Conservation (phyloP, 1,140 invertebrate species). For the Thaumatotibia leucotreta region DNA sequence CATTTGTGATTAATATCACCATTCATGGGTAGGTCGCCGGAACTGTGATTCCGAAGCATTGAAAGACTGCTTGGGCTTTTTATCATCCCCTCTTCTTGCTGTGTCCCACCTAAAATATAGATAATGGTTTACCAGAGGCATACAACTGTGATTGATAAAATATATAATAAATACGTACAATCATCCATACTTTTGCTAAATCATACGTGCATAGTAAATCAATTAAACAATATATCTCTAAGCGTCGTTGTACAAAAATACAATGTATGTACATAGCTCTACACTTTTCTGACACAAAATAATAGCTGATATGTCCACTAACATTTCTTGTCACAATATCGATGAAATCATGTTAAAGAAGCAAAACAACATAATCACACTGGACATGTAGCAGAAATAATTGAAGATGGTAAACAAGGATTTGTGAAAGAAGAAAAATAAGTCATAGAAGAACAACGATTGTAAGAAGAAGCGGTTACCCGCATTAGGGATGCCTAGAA, state of each 20-base stretch:
- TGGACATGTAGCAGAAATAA: slow-evolving; percentile 1
- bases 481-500: slow-evolving; percentile 83
- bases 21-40: slow-evolving; percentile 81
- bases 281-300: neutral
- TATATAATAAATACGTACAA: neutral
- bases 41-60: slow-evolving; percentile 87
- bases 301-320: neutral
- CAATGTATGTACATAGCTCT: neutral
- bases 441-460: slow-evolving; percentile 43
- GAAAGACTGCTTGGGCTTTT: slow-evolving; percentile 88
- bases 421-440: slow-evolving; percentile 28
- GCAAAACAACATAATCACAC: neutral
- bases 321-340: neutral
- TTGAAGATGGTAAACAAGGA: slow-evolving; percentile 8
- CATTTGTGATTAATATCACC: slow-evolving; percentile 85
- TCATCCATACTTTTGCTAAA: neutral
- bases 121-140: neutral
- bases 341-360: neutral
- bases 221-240: neutral
- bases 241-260: neutral
- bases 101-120: slow-evolving; percentile 53
- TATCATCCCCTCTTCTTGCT: slow-evolving; percentile 78
- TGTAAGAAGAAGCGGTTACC: slow-evolving; percentile 75
- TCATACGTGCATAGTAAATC: neutral
- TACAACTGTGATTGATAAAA: neutral